phyloP scores from a whole-genome alignment of 2,888 invertebrate species.

The Tetanocera ferruginea region DNA sequence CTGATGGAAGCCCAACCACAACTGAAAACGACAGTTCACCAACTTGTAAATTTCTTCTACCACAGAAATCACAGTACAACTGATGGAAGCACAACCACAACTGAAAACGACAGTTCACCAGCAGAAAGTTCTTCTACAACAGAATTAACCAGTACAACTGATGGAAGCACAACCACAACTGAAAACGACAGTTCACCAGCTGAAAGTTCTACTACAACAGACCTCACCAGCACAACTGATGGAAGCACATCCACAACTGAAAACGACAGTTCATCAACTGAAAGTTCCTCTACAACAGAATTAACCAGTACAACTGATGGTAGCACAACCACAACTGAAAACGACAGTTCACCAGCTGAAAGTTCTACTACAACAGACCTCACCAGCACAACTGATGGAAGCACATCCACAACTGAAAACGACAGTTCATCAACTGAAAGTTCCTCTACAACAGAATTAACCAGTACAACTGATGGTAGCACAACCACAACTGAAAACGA shows the following conservation, averaged over 20 bases:
- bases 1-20: not conserved
- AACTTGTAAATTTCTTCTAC: not conserved
- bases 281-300: no score
- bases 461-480: not conserved
- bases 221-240: not conserved
- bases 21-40: not conserved
- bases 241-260: not conserved
- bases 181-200: not conserved
- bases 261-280: no score
- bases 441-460: not conserved
- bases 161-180: not conserved
- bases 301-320: no score
- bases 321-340: no score
- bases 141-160: not conserved
- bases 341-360: not conserved
- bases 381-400: not conserved
- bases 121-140: not conserved
- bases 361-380: not conserved
- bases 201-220: not conserved
- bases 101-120: not conserved
- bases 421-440: not conserved
- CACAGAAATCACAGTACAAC: not conserved
- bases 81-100: not conserved
- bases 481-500: not conserved
- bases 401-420: not conserved